Conservation (phyloP, 30 jellyfish, hydroid and myxozoan genomes). For the Aurelia coerulea region DNA sequence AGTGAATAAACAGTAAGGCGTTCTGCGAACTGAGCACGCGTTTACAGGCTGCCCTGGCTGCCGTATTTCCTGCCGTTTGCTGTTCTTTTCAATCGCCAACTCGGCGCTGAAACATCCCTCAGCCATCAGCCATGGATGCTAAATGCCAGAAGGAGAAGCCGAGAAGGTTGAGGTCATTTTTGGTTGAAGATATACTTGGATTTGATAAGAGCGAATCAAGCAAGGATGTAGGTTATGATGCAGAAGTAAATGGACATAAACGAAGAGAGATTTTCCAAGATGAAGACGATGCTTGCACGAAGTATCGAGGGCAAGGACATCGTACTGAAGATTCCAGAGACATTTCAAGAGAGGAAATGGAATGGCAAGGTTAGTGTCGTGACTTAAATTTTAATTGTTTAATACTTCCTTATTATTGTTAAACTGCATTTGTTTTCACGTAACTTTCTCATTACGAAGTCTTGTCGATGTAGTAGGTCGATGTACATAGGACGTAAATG, state of each 20-base stretch:
- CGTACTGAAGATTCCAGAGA: background rate
- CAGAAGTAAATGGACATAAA: background rate
- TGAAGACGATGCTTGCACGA: too few species aligned
- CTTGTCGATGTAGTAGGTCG: too few species aligned
- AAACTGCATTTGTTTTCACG: background rate
- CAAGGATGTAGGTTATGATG: slow-evolving; percentile 1
- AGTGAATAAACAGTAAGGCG: too few species aligned
- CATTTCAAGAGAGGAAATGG: background rate
- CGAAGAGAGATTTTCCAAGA: too few species aligned
- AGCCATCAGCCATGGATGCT: background rate
- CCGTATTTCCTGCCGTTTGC: too few species aligned
- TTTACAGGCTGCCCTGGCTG: too few species aligned
- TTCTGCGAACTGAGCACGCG: too few species aligned
- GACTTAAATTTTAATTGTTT: background rate
- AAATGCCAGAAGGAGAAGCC: slow-evolving; percentile 37
- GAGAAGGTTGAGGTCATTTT: slow-evolving; percentile 44
- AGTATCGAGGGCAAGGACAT: too few species aligned
- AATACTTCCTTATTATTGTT: background rate
- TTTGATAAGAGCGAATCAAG: slow-evolving; percentile 19
- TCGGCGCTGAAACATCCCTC: too few species aligned
- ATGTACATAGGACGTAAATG: too few species aligned
- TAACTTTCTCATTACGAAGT: background rate
- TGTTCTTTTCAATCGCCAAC: too few species aligned
- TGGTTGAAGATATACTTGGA: slow-evolving; percentile 66
- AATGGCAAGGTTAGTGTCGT: slow-evolving; percentile 45